A percentile compares a stretch with the other conserved stretches of the same genome.
These are phyloP conservation scores for Spheniscus humboldti DNA, from an alignment of 2,797 vertebrate species.

Conservation along the genomic window DNA sequence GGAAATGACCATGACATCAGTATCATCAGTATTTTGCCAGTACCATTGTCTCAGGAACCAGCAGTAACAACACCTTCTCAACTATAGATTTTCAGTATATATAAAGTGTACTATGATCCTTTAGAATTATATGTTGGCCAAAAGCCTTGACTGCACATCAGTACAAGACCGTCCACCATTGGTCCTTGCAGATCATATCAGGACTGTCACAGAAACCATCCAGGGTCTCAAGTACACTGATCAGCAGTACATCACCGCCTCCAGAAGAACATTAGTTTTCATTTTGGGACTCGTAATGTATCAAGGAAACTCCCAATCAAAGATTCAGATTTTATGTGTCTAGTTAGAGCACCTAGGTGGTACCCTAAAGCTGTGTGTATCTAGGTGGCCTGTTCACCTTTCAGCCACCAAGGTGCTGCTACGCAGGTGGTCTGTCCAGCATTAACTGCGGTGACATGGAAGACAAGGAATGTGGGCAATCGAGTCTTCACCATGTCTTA, in stretches of 20 bases:
- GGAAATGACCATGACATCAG: neutral
- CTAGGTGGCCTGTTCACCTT: neutral
- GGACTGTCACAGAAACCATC: neutral
- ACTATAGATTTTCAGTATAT: neutral
- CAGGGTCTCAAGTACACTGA: neutral
- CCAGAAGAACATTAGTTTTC: neutral
- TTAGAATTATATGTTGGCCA: neutral
- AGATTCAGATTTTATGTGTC: neutral
- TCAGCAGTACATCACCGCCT: neutral
- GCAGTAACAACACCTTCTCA: neutral
- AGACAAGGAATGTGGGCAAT: neutral
- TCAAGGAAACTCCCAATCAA: neutral
- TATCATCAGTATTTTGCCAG: neutral
- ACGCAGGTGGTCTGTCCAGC: neutral
- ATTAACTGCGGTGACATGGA: neutral
- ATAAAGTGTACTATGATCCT: neutral
- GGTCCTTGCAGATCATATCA: neutral
- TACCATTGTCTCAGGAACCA: neutral
- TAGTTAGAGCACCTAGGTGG: neutral
- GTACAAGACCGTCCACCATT: neutral
- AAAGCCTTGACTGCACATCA: neutral
- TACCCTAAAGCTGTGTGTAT: neutral
- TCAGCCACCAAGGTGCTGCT: neutral
- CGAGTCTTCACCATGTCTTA: neutral
- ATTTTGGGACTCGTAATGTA: neutral